phyloP scores from a whole-genome alignment of 2,797 vertebrate genomes.

The Hydrolagus colliei region DNA sequence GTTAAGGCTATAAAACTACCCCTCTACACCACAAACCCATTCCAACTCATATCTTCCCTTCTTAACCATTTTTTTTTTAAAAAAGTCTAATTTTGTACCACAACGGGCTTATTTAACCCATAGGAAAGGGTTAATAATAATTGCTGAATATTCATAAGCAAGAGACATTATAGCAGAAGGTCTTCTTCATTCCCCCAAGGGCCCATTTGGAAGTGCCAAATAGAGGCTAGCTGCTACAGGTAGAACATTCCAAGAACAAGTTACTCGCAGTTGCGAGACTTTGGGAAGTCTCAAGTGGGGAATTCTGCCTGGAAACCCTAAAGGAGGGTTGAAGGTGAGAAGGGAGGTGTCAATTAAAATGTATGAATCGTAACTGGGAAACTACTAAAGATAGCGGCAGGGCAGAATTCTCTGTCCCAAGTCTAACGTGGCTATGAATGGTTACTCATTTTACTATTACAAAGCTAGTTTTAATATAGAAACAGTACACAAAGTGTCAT shows the following conservation, averaged over 20 bases:
- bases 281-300: too few relatives aligned
- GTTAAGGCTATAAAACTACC: too few relatives aligned
- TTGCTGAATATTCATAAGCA: slow-evolving; percentile 4
- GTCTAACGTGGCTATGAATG: slow-evolving; percentile 7
- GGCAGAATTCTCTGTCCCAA: slow-evolving; percentile 1
- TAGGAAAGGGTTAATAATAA: slow-evolving; percentile 15
- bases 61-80: neutral
- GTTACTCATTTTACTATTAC: slow-evolving; percentile 22
- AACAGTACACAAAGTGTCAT: slow-evolving; percentile 5
- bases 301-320: too few relatives aligned
- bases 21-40: too few relatives aligned
- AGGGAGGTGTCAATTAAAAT: neutral
- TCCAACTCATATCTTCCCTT: too few relatives aligned
- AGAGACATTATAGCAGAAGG: neutral
- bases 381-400: neutral
- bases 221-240: slow-evolving; percentile 5
- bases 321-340: too few relatives aligned
- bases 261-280: too few relatives aligned
- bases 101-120: neutral
- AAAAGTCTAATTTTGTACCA: neutral
- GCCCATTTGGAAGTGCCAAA: neutral
- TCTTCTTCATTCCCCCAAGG: neutral
- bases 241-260: neutral
- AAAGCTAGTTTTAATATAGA: slow-evolving; percentile 28
- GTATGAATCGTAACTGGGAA: neutral